phyloP scores from a whole-genome alignment of 2,888 invertebrate species.

The Biston stratarius region DNA sequence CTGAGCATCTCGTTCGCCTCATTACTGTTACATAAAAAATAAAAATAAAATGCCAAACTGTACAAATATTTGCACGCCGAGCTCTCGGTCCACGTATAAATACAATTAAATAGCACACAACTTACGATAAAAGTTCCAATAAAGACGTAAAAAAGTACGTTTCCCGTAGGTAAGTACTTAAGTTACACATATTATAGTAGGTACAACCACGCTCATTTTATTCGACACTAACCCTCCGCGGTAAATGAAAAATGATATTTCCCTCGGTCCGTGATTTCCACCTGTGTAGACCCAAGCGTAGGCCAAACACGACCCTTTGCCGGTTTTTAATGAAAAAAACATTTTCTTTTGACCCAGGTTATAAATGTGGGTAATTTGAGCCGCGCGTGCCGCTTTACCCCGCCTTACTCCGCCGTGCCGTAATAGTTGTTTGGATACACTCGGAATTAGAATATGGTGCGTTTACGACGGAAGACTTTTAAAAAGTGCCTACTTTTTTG shows the following conservation, averaged over 20 bases:
- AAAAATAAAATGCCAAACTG: too few relatives aligned
- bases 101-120: not conserved
- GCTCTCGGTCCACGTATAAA: not conserved
- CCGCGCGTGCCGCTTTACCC: slow-evolving; percentile 41
- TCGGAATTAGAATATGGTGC: slow-evolving; percentile 36
- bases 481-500: slow-evolving; percentile 2
- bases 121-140: slow-evolving; percentile 6
- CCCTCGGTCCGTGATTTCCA: slow-evolving; percentile 35
- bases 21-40: too few relatives aligned
- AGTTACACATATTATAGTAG: slow-evolving; percentile 10
- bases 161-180: not conserved
- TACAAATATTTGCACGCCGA: too few relatives aligned
- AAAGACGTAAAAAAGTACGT: slow-evolving; percentile 4
- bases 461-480: slow-evolving; percentile 25
- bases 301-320: slow-evolving; percentile 38
- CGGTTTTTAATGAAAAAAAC: slow-evolving; percentile 43
- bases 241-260: slow-evolving; percentile 40
- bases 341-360: slow-evolving; percentile 48
- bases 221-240: slow-evolving; percentile 26
- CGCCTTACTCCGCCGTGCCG: slow-evolving; percentile 26
- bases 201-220: slow-evolving; percentile 15
- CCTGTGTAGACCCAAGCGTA: slow-evolving; percentile 32
- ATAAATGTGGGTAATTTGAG: slow-evolving; percentile 53
- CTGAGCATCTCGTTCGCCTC: too few relatives aligned
- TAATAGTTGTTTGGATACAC: slow-evolving; percentile 44